Base-by-base conservation (phyloP, 35 echinoderm and acorn worm genomes). In the Patiria miniata region DNA sequence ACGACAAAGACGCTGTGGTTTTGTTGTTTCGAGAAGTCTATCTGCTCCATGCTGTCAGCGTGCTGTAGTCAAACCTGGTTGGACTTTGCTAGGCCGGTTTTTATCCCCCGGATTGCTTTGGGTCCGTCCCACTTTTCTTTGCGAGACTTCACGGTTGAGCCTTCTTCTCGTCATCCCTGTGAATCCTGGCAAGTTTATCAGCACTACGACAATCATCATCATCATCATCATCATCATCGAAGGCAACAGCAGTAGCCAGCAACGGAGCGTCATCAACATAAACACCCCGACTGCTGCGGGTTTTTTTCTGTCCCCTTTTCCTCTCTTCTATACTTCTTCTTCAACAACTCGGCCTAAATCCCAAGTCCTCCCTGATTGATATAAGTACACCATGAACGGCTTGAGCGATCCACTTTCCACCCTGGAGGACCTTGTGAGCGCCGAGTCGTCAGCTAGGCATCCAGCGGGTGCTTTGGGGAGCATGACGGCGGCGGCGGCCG, bases 361-460 rank as follows among this genome's bases (percentile, higher is more conserved):
- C 29, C 60, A n/a, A 32, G 16, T 23, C 60, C 34, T 16, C 65
- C 55, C 19, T 84, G 82, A 84, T 84, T 84, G 82, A 84, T 84
- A n/a, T n/a, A 84, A 84, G 53, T 84, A 84, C 26, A 65, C 32
- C 82, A 84, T 84, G 82, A 58, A 84, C 36, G 82, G 82, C 4
- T 52, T 84, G 1, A 84, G 82, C 53, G 55, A 84, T 84, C 82
- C 82, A 84, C 82, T 84, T 36, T 29, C 82, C 15, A 84, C 82
- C 37, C 39, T 84, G 53, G 82, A 84, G 39, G 82, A 84, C 82
- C 57, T 84, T 22, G 82, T 84, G 51, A 84, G 82, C 34, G 82
- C 82, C 23, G 82, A 84, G 38, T 59, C 82, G 82, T 73, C 65
- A 32, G 23, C 82, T 32, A 33, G 82, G 57, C 57, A 84, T 60